Evolutionary conservation across 2,113 vertebrate genomes (phyloP).

Genomic region (Pseudolaguvia tuberculata): DNA sequence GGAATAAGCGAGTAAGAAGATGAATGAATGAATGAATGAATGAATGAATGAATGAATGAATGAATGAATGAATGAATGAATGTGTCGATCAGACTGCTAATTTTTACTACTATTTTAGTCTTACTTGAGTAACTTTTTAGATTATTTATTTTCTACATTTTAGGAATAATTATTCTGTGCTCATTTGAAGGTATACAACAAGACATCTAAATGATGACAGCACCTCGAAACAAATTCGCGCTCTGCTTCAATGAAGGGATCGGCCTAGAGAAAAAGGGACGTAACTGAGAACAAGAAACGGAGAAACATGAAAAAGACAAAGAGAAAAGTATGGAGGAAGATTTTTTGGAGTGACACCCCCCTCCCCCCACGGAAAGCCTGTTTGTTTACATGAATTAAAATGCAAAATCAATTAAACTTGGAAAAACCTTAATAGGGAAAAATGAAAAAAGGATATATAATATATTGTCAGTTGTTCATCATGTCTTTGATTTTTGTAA

Average conservation of each 20-base stretch:
- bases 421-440: conserved; percentile 59
- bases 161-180: neutral
- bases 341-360: conserved; percentile 40
- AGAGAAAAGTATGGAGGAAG: conserved; percentile 53
- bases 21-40: no score
- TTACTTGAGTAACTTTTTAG: no score
- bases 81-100: no score
- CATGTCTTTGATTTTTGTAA: conserved; percentile 77
- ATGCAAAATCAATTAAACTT: conserved; percentile 56
- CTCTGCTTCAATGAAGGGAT: conserved; percentile 80
- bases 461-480: conserved; percentile 76
- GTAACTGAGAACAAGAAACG: conserved; percentile 1
- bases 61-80: no score
- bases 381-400: conserved; percentile 66
- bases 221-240: conserved; percentile 92
- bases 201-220: conserved; percentile 88
- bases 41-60: no score
- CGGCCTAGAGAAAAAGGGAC: conserved; percentile 28
- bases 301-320: conserved; percentile 26
- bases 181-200: conserved; percentile 78
- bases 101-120: no score
- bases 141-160: no score
- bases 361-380: conserved; percentile 53
- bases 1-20: no score
- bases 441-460: conserved; percentile 60